Base-by-base conservation (phyloP, 1,140 invertebrate species). In the Bathynomus jamesi region DNA sequence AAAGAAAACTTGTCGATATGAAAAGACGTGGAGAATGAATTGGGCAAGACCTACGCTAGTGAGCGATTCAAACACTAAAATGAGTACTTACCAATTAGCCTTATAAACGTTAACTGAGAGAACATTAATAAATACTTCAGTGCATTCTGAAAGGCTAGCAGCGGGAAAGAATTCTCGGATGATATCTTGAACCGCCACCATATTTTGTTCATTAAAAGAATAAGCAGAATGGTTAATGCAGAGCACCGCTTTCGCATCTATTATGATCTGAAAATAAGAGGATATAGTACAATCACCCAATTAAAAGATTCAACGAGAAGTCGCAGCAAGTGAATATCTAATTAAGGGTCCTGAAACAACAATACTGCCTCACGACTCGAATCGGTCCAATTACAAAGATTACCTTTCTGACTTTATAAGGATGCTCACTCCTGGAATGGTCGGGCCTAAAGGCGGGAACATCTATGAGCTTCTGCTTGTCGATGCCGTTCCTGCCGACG, bases 381-480 rank as follows among this genome's bases (percentile, higher is more conserved):
- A n/a, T n/a, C n/a, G n/a, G n/a, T n/a, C n/a, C n/a, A n/a, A n/a
- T n/a, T n/a, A n/a, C n/a, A n/a, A n/a, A n/a, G n/a, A n/a, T n/a
- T n/a, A 77, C 76, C 71, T 77, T 77, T 63, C 72, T 69, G 29
- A 74, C 76, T 69, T 74, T 77, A 28, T 77, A 77, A 11, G 76
- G 70, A 21, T 67, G 76, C 27, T 77, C 76, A 53, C 67, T 67
- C 70, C 72, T 71, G 29, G 76, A 74, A 46, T 70, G 76, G 32
- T 77, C 76, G n/a, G 76, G 76, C 27, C 76, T 71, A 63, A 74
- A 77, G 3, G 72, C 70, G 21, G 76, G 76, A 21, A 73, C 73
- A 30, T 77, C 76, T 17, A 74, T 72, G 0, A 77, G 70, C 32
- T 73, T 66, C 60, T 74, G 76, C 40, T 77, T 77, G 63, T 77